A percentile compares a stretch with the other conserved stretches of the same genome.
These are phyloP conservation scores for Nerophis lumbriciformis DNA, from an alignment of 2,113 vertebrate species.

Conservation along the genomic window DNA sequence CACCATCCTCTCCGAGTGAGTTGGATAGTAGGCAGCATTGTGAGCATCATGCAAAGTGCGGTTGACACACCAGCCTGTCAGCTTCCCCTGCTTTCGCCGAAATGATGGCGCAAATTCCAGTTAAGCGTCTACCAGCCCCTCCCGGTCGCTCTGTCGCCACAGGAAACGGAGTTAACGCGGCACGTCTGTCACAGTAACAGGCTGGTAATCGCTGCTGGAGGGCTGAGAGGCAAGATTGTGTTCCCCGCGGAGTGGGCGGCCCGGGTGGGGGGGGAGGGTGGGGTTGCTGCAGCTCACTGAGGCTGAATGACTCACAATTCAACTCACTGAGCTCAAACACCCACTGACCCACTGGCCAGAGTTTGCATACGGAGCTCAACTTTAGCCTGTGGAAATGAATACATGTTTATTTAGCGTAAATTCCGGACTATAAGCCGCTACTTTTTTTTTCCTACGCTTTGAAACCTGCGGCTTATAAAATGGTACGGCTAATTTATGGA, in stretches of 20 bases:
- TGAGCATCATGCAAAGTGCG: not conserved
- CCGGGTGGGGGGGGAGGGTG: conserved; percentile 39
- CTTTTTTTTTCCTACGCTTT: no score
- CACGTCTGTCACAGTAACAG: conserved; percentile 67
- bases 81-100: conserved; percentile 4
- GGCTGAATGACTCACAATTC: conserved; percentile 71
- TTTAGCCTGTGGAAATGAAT: no score
- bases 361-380: no score
- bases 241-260: conserved; percentile 35
- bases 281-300: conserved; percentile 48
- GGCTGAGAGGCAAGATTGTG: conserved; percentile 19
- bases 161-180: conserved; percentile 37
- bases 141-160: conserved; percentile 16
- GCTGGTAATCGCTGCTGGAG: conserved; percentile 61
- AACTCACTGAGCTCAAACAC: no score
- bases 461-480: no score
- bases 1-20: no score
- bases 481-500: no score
- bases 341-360: no score
- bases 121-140: conserved; percentile 16
- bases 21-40: not conserved
- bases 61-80: conserved; percentile 13
- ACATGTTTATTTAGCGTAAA: no score
- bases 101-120: conserved; percentile 20
- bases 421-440: no score